These are phyloP conservation scores for Dryas iulia DNA, from an alignment of 1,140 invertebrate species.

Conservation along the genomic window DNA sequence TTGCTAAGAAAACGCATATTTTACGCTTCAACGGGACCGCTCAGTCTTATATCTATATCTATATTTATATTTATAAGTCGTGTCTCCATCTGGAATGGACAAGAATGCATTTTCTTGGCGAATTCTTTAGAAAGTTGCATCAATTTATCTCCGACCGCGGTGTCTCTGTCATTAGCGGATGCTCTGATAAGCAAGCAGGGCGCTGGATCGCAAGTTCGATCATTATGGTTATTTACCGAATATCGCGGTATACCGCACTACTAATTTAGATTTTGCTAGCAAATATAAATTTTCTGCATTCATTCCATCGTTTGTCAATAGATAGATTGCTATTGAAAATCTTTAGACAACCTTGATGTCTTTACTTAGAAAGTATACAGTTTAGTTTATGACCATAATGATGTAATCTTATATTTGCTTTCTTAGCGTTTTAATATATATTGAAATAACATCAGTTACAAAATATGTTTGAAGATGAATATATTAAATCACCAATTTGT, in stretches of 20 bases:
- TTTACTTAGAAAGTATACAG: neutral
- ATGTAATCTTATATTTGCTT: neutral
- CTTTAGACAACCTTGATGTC: neutral
- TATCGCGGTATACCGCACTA: slow-evolving; percentile 35
- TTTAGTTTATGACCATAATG: neutral
- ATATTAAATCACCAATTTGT: neutral
- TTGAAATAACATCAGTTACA: neutral
- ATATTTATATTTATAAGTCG: too few relatives aligned
- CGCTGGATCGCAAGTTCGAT: slow-evolving; percentile 31
- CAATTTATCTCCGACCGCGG: slow-evolving; percentile 37
- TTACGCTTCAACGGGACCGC: too few relatives aligned
- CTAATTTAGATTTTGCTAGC: slow-evolving; percentile 18
- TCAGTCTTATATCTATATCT: too few relatives aligned
- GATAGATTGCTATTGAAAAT: neutral
- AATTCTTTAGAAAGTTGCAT: slow-evolving; percentile 39
- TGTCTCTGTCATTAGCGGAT: slow-evolving; percentile 44
- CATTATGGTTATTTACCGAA: slow-evolving; percentile 45
- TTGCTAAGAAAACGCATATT: too few relatives aligned
- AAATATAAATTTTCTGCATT: neutral
- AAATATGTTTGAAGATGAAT: neutral
- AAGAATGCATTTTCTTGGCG: slow-evolving; percentile 10
- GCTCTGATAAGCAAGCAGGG: slow-evolving; percentile 61
- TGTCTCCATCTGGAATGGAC: neutral
- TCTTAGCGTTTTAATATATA: neutral
- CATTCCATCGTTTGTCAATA: neutral